Base-by-base conservation (phyloP, 2,888 invertebrate genomes). In the Gasteruption jaculator region DNA sequence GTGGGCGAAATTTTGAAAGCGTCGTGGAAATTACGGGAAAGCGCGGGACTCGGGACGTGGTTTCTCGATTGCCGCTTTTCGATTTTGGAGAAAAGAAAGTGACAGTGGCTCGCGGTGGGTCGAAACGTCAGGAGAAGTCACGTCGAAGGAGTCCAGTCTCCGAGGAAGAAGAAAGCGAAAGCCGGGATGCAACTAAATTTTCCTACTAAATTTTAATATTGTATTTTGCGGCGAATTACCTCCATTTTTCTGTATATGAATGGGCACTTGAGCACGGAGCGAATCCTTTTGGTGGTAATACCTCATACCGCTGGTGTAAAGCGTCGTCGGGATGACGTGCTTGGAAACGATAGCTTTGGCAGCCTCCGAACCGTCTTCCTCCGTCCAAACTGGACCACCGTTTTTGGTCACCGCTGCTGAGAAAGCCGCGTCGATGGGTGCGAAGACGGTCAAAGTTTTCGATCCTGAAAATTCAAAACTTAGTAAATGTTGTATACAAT, bases 271-370 rank as follows among this genome's bases (percentile, higher is more conserved):
- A 30, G 83, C 80, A 53, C 81, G 80, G 68, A 90, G 78, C 37
- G 85, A 85, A 63, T 88, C 87, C 65, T 83, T 79, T 26, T 89
- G 83, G 73, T 90, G 88, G 71, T 88, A 91, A 73, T 87, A 90
- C 55, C 88, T 76, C 86, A 91, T 89, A 38, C 90, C 90, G 3
- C 87, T 86, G 35, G 87, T 87, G 74, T 86, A 91, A 3, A 90
- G 73, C 1, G 88, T 86, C 31, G 86, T 86, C 3, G 87, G 80
- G 43, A 85, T 76, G 41, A 89, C 75, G 67, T 91, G 90, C 37
- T 83, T 77, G 60, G 86, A 80, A 30, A 88, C 83, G 32, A 91
- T 76, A 38, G 85, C 82, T 48, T 82, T 80, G 5, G 90, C 85
- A 10, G 66, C 63, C 45, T 72, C 71, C 8, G 60, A 45, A 6